phyloP scores from a whole-genome alignment of 2,888 invertebrate genomes.

The Vannuccia rotundouncinata region DNA sequence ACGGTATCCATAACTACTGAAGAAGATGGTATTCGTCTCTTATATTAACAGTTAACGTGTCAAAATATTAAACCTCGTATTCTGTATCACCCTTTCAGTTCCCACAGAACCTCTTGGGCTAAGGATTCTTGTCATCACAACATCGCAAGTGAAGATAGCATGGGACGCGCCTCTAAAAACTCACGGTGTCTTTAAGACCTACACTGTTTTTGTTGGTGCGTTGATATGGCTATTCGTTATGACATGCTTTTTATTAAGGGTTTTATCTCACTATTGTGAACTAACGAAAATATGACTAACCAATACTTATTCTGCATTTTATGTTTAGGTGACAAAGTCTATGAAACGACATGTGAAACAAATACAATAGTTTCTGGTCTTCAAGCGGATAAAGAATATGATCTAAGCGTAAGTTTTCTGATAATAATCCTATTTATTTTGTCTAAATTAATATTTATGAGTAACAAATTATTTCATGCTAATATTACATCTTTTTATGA shows the following conservation, averaged over 20 bases:
- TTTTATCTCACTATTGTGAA: too few relatives aligned
- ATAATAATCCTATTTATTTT: too few relatives aligned
- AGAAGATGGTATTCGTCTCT: not conserved
- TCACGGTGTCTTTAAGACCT: not conserved
- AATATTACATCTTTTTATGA: too few relatives aligned
- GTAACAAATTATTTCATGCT: too few relatives aligned
- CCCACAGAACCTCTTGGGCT: not conserved
- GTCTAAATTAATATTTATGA: too few relatives aligned
- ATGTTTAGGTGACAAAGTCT: not conserved
- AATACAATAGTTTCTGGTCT: not conserved
- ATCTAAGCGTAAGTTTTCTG: not conserved
- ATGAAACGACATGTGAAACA: not conserved
- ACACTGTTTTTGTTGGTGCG: not conserved
- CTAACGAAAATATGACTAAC: too few relatives aligned
- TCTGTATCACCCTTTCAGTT: too few relatives aligned
- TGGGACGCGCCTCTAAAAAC: not conserved
- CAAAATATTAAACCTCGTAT: too few relatives aligned
- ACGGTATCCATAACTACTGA: not conserved
- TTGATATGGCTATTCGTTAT: too few relatives aligned
- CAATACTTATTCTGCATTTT: too few relatives aligned
- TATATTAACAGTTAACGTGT: too few relatives aligned
- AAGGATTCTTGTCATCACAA: not conserved
- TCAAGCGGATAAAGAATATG: not conserved
- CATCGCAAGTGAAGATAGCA: not conserved
- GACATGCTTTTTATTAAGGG: too few relatives aligned